These are phyloP conservation scores for Zaprionus gabonicus DNA, from an alignment of 1,140 invertebrate genomes.

Conservation along the genomic window DNA sequence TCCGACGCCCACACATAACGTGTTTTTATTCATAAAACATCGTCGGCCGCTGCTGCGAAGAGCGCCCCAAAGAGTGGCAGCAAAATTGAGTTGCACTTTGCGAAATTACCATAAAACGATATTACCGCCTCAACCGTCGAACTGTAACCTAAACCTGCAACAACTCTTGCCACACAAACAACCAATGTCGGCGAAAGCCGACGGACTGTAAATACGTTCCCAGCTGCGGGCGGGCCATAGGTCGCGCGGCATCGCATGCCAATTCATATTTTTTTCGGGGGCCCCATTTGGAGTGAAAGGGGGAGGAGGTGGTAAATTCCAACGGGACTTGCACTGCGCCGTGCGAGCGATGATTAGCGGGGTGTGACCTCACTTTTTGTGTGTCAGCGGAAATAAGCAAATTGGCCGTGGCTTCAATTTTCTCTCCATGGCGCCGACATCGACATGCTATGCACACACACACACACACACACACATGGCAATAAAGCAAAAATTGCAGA, in stretches of 20 bases:
- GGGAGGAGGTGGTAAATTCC: not conserved
- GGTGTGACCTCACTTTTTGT: constrained; percentile 49
- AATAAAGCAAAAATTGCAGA: constrained; percentile 80
- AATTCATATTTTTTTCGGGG: constrained; percentile 42
- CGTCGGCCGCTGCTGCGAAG: constrained; percentile 33
- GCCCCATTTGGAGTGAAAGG: not conserved
- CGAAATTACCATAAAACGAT: constrained; percentile 77
- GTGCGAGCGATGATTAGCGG: not conserved
- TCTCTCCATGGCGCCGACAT: constrained; percentile 27
- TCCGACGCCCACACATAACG: constrained; percentile 52
- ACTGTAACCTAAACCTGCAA: constrained; percentile 20
- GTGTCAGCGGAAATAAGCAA: constrained; percentile 73
- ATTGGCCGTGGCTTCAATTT: constrained; percentile 83
- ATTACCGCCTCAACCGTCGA: constrained; percentile 54
- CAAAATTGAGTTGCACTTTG: constrained; percentile 76
- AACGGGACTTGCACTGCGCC: constrained; percentile 1
- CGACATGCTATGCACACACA: constrained; percentile 51
- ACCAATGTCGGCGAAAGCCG: not conserved
- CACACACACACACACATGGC: not conserved
- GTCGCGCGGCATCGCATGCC: constrained; percentile 19
- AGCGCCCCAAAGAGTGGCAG: constrained; percentile 37
- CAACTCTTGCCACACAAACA: not conserved
- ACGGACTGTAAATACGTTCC: constrained; percentile 11
- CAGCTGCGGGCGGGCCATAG: not conserved
- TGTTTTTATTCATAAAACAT: constrained; percentile 77